phyloP scores from a whole-genome alignment of 1,140 invertebrate genomes.

The Diorhabda elongata region DNA sequence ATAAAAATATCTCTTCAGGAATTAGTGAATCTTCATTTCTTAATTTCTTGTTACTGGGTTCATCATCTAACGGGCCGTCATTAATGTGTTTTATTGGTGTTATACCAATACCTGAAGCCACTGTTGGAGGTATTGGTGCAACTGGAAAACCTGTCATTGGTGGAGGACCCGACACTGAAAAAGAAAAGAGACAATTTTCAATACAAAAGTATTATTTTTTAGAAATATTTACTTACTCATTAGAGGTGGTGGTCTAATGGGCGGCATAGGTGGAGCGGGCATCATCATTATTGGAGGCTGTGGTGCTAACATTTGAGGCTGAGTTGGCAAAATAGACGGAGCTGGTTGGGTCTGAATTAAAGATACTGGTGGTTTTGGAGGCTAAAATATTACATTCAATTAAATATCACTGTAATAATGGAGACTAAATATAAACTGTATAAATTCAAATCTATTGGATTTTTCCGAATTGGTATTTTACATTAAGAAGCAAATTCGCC shows the following conservation, averaged over 20 bases:
- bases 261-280: slow-evolving; percentile 57
- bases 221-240: slow-evolving; percentile 51
- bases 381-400: background rate
- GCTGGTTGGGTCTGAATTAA: slow-evolving; percentile 45
- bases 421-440: background rate
- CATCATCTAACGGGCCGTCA: slow-evolving; percentile 62
- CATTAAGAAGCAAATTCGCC: too few relatives aligned
- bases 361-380: slow-evolving; percentile 13
- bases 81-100: slow-evolving; percentile 50
- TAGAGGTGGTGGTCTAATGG: slow-evolving; percentile 59
- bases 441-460: background rate
- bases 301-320: slow-evolving; percentile 50
- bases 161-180: slow-evolving; percentile 48
- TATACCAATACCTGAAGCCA: slow-evolving; percentile 45
- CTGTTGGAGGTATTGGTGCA: slow-evolving; percentile 48
- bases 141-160: slow-evolving; percentile 49
- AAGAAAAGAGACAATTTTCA: background rate
- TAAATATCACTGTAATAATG: too few relatives aligned
- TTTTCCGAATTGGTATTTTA: too few relatives aligned
- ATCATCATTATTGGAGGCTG: slow-evolving; percentile 66
- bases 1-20: slow-evolving; percentile 79
- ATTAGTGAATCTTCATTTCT: slow-evolving; percentile 90
- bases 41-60: slow-evolving; percentile 81
- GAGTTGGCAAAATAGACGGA: slow-evolving; percentile 52
- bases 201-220: background rate